Evolutionary conservation across 2,797 vertebrate species (phyloP).

Genomic region (Halcyon badia): DNA sequence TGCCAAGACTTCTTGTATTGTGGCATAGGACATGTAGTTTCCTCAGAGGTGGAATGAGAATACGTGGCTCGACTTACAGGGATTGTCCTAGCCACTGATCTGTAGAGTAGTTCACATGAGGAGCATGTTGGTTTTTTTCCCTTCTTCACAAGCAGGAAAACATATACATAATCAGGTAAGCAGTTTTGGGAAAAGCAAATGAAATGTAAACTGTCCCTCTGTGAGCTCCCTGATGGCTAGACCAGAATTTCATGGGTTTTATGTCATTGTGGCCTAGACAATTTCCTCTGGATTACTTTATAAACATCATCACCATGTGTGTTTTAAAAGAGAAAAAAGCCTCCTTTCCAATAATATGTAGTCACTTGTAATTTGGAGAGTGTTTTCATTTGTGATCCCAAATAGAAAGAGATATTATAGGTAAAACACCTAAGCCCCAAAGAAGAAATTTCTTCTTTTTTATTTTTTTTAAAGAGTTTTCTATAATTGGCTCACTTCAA

Average conservation of each 20-base stretch:
- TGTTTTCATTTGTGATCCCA: not conserved
- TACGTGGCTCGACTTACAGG: not conserved
- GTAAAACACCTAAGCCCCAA: not conserved
- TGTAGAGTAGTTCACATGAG: not conserved
- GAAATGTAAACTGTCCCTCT: not conserved
- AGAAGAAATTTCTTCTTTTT: not conserved
- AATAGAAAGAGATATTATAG: not conserved
- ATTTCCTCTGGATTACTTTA: not conserved
- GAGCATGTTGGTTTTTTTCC: not conserved
- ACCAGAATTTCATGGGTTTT: not conserved
- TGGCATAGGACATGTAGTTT: not conserved
- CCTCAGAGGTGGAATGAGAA: not conserved
- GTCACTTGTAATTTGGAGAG: not conserved
- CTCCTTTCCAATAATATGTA: not conserved
- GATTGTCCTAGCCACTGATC: not conserved
- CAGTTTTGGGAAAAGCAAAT: not conserved
- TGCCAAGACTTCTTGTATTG: not conserved
- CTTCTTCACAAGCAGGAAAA: too few relatives aligned
- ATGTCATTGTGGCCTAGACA: not conserved
- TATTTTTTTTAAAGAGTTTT: not conserved
- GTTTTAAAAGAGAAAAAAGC: not conserved
- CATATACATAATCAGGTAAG: not conserved
- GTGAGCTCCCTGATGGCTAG: not conserved
- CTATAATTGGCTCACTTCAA: not conserved
- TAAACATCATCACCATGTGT: not conserved